These are phyloP conservation scores for Micrastur ruficollis DNA, from an alignment of 2,797 vertebrate species.

Conservation along the genomic window DNA sequence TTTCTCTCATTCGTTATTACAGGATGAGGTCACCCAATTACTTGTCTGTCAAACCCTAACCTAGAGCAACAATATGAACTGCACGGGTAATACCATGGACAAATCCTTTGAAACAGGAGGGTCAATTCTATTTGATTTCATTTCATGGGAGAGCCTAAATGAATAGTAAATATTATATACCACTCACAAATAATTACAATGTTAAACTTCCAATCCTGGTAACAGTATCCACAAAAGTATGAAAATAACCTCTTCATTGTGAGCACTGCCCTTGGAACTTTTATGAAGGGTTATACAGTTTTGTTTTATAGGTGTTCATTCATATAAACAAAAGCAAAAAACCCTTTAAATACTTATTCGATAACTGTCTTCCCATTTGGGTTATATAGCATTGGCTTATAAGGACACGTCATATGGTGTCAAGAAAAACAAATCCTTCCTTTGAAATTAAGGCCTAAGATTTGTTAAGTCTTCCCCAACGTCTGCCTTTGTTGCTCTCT, in stretches of 20 bases:
- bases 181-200: not conserved
- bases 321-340: not conserved
- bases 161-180: not conserved
- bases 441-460: not conserved
- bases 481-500: not conserved
- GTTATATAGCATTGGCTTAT: not conserved
- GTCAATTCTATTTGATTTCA: not conserved
- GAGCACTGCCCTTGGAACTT: not conserved
- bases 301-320: not conserved
- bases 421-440: not conserved
- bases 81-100: accelerated
- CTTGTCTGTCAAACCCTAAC: not conserved
- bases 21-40: not conserved
- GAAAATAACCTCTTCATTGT: not conserved
- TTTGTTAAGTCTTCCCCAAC: not conserved
- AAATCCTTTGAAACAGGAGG: not conserved
- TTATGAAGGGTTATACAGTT: not conserved
- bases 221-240: not conserved
- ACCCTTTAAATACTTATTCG: not conserved
- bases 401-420: not conserved
- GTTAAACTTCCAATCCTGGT: not conserved
- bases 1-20: not conserved
- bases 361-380: not conserved
- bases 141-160: not conserved
- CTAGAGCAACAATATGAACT: not conserved